These are phyloP conservation scores for Pentalonia nigronervosa DNA, from an alignment of 1,140 invertebrate genomes.

Conservation along the genomic window DNA sequence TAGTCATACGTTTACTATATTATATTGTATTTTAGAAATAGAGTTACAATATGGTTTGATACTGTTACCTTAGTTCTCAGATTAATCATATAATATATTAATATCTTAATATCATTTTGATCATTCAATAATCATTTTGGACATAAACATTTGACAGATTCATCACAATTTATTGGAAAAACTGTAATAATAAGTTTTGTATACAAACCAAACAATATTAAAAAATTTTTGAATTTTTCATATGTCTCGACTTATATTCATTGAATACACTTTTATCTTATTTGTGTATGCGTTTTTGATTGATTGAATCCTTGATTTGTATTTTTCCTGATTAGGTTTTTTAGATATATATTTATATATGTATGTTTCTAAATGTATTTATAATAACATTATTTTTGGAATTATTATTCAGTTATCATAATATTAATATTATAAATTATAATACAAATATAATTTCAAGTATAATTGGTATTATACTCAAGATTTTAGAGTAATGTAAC, in stretches of 20 bases:
- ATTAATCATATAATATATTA: not conserved
- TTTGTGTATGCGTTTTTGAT: not conserved
- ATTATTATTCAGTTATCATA: too few relatives aligned
- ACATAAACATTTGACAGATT: not conserved
- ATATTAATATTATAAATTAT: too few relatives aligned
- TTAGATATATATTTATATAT: not conserved
- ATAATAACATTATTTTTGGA: too few relatives aligned
- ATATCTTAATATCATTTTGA: not conserved
- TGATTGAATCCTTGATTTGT: not conserved
- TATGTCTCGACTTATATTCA: too few relatives aligned
- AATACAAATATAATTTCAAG: too few relatives aligned
- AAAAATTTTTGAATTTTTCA: not conserved
- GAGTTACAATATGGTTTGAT: not conserved
- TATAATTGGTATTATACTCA: too few relatives aligned
- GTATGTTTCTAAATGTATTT: not conserved
- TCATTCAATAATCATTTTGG: not conserved
- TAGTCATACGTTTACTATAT: too few relatives aligned
- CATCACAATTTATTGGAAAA: not conserved
- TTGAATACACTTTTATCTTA: not conserved
- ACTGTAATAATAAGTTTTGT: not conserved
- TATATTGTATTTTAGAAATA: not conserved
- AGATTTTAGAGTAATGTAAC: too few relatives aligned
- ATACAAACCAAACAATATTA: too few relatives aligned
- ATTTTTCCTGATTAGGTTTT: not conserved
- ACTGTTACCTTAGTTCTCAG: not conserved